Evolutionary conservation across 2,888 invertebrate genomes (phyloP), one percentile per base, ranked within the genome.

Genomic region (Tachina grossa): DNA sequence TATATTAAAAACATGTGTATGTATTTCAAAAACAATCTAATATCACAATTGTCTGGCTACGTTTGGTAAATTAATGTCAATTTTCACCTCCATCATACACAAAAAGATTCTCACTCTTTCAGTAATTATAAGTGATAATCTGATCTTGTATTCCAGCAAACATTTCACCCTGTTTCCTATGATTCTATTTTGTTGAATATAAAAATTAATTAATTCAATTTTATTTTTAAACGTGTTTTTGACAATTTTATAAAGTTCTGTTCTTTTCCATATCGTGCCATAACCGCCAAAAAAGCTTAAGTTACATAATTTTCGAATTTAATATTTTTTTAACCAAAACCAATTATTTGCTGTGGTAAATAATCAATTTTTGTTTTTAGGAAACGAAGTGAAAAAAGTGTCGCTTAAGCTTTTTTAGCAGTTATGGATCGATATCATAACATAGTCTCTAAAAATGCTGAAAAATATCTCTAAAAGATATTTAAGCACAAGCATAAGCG

Each of bases 211-310:
- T 65, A 45, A 61, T 71, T 66, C 39, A 66, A 57, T 16, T 65
- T 31, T 65, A 14, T 19, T 45, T 11, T 1, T 43, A 14, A 53
- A 55, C 9, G 41, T 53, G 41, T 16, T 66, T 69, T 76, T 76
- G 79, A 84, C 75, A 84, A 57, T 79, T 84, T 63, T 75, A 84
- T 75, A 75, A 22, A 71, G 49, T 49, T 68, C 61, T 57, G 71
- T 43, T 53, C 6, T 31, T 31, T 31, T 31, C 5, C 5, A 31
- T 31, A 31, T 6, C 6, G 31, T 11, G 14, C 16, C 43, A 13
- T 31, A 61, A 75, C 2, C 31, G 31, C 31, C 31, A 31, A 31
- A 31, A 31, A 31, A 4, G 4, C 31, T 31, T 31, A 31, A 31
- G 31, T 4, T 0, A 31, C 31, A 31, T 31, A 31, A 31, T 4